A percentile compares a stretch with the other conserved stretches of the same genome.
phyloP scores from a whole-genome alignment of 2,797 vertebrate species.

The Malacoraja senta region DNA sequence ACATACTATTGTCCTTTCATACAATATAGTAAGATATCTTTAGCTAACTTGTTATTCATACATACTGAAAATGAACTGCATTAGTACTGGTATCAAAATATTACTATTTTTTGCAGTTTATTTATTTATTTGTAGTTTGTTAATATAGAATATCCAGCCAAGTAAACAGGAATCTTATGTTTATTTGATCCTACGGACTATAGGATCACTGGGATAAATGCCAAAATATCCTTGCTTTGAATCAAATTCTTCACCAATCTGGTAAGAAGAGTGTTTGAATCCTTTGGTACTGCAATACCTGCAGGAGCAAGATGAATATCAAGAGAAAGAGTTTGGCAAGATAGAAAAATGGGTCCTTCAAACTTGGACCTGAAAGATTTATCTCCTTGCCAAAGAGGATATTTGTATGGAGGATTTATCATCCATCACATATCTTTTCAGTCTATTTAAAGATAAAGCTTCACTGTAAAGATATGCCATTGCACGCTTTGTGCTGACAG shows the following conservation, averaged over 20 bases:
- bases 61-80: neutral
- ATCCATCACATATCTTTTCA: neutral
- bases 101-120: no score
- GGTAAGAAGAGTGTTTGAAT: conserved; percentile 3
- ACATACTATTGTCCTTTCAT: neutral
- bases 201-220: neutral
- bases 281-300: neutral
- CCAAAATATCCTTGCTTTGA: neutral
- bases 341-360: neutral
- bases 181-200: neutral
- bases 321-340: neutral
- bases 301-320: neutral
- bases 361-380: neutral
- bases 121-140: neutral
- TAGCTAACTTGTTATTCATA: neutral
- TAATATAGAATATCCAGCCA: neutral
- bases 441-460: neutral
- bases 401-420: neutral
- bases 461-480: neutral
- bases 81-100: neutral
- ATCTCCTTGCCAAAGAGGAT: neutral
- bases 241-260: neutral
- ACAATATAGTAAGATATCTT: neutral
- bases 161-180: neutral
- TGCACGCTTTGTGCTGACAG: neutral